A percentile compares a stretch with the other conserved stretches of the same genome.
Evolutionary conservation across 2,888 invertebrate species (phyloP).

Genomic region (Apomyelois bistriatella): DNA sequence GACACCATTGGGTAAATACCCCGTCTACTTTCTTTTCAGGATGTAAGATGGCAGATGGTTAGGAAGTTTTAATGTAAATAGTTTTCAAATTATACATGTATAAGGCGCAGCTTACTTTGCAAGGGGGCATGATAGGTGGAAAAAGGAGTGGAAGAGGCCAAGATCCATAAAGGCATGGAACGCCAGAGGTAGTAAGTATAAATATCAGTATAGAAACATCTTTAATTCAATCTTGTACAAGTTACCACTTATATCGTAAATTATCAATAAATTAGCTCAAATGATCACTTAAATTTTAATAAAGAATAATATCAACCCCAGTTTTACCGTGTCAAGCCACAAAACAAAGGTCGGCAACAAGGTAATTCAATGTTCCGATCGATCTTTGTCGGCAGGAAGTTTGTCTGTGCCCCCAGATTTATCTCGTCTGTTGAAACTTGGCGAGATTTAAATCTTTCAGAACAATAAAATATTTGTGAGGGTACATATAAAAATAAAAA

Average conservation of each 20-base stretch:
- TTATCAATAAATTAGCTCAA: not conserved
- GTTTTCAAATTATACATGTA: too few relatives aligned
- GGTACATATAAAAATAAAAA: not conserved
- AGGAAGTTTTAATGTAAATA: too few relatives aligned
- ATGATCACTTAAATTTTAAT: slow-evolving; percentile 21
- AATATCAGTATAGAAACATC: too few relatives aligned
- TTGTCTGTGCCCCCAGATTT: slow-evolving; percentile 24
- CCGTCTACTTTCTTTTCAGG: too few relatives aligned
- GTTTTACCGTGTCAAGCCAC: slow-evolving; percentile 23
- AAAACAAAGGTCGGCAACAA: slow-evolving; percentile 24
- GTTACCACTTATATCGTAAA: not conserved
- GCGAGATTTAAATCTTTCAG: not conserved
- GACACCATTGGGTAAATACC: too few relatives aligned
- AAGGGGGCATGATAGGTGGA: too few relatives aligned
- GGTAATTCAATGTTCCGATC: slow-evolving; percentile 31
- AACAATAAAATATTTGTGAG: not conserved
- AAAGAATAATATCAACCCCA: slow-evolving; percentile 22
- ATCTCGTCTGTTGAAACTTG: slow-evolving; percentile 16
- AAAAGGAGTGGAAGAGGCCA: too few relatives aligned
- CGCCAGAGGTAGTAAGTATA: too few relatives aligned
- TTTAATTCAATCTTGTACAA: too few relatives aligned
- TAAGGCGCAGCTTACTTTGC: too few relatives aligned
- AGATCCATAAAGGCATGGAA: too few relatives aligned
- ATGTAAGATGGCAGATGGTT: too few relatives aligned
- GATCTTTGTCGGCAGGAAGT: slow-evolving; percentile 29